Evolutionary conservation across 2,113 vertebrate genomes (phyloP).

Genomic region (Hiodon alosoides): DNA sequence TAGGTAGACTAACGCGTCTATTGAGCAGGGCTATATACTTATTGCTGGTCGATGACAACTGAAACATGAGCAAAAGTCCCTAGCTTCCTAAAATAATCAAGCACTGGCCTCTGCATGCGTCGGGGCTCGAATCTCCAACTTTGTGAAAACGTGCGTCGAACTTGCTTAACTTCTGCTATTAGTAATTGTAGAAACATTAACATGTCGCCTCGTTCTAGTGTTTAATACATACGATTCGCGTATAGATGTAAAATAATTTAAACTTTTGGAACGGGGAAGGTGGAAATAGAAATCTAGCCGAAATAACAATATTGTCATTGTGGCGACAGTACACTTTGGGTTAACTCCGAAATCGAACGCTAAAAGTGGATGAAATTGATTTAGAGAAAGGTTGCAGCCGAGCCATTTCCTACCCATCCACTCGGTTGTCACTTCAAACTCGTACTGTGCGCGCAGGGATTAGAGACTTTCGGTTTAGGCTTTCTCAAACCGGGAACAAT

Average conservation of each 20-base stretch:
- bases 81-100: constrained; percentile 55
- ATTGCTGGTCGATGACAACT: constrained; percentile 46
- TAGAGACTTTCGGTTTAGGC: not conserved
- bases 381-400: not conserved
- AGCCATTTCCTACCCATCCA: not conserved
- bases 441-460: not conserved
- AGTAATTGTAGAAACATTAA: no score
- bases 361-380: not conserved
- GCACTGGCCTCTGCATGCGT: constrained; percentile 33
- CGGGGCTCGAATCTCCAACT: constrained; percentile 25
- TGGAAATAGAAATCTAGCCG: not conserved
- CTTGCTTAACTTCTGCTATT: no score
- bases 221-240: no score
- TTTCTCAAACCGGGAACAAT: not conserved
- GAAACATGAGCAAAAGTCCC: constrained; percentile 35
- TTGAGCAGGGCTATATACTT: constrained; percentile 39
- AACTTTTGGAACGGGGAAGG: not conserved
- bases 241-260: no score
- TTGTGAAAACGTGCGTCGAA: constrained; percentile 12
- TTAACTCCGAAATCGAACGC: not conserved
- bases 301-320: not conserved
- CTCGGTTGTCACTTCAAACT: not conserved
- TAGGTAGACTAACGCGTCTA: constrained; percentile 28
- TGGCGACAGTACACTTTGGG: not conserved
- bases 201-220: no score